Conservation (phyloP, 2,888 invertebrate genomes). For the Melolontha melolontha region DNA sequence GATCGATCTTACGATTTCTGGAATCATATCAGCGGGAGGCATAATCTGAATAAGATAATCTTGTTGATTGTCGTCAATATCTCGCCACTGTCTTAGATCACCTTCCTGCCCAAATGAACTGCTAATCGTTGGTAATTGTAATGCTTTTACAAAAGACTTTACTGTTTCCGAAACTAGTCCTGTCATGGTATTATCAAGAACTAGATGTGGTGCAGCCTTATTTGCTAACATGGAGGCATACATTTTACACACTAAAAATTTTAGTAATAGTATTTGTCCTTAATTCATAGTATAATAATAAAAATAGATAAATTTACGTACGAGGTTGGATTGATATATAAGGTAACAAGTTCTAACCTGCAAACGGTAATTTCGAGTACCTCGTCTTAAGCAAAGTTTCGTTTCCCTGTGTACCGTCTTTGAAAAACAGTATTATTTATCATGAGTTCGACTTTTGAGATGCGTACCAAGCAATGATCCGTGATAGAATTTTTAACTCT, state of each 20-base stretch:
- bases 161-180: conserved; percentile 87
- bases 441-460: too few species aligned
- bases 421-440: too few species aligned
- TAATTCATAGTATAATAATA: too few species aligned
- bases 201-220: conserved; percentile 79
- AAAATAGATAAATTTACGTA: too few species aligned
- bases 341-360: too few species aligned
- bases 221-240: conserved; percentile 75
- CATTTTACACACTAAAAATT: conserved; percentile 75
- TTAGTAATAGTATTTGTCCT: too few species aligned
- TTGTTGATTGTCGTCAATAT: conserved; percentile 76
- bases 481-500: too few species aligned
- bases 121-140: conserved; percentile 85
- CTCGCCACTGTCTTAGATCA: conserved; percentile 86
- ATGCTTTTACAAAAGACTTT: conserved; percentile 83
- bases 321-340: too few species aligned
- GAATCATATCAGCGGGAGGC: conserved; percentile 88
- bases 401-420: too few species aligned
- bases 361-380: too few species aligned
- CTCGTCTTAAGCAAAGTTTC: too few species aligned
- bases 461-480: too few species aligned
- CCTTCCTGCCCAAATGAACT: conserved; percentile 88
- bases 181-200: conserved; percentile 85
- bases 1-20: conserved; percentile 85
- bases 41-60: conserved; percentile 85